A percentile compares a stretch with the other conserved stretches of the same genome.
Evolutionary conservation across 1,140 invertebrate genomes (phyloP).

Genomic region (Ladona fulva): DNA sequence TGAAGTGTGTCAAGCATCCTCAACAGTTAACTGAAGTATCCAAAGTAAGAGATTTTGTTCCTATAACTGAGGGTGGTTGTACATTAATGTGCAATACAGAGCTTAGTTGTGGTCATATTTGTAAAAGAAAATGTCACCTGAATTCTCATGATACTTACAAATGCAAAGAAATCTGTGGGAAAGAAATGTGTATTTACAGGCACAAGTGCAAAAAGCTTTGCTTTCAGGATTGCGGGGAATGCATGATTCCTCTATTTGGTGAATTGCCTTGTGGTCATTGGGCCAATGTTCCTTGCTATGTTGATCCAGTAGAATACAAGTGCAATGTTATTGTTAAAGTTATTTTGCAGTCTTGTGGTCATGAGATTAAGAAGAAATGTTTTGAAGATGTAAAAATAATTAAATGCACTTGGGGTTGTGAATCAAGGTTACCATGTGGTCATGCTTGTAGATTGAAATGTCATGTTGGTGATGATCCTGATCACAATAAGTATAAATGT

Average conservation of each 20-base stretch:
- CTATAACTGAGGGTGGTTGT: slow-evolving; percentile 27
- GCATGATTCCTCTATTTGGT: background rate
- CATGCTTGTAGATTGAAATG: slow-evolving; percentile 12
- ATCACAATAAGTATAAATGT: slow-evolving; percentile 10
- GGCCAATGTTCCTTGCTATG: slow-evolving; percentile 32
- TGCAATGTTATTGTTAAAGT: slow-evolving; percentile 33
- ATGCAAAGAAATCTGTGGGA: slow-evolving; percentile 36
- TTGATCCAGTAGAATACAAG: slow-evolving; percentile 29
- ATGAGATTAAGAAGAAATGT: slow-evolving; percentile 27
- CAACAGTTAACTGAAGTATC: slow-evolving; percentile 26
- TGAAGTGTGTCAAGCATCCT: slow-evolving; percentile 37
- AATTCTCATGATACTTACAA: slow-evolving; percentile 35
- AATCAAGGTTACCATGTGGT: slow-evolving; percentile 8
- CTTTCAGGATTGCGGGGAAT: slow-evolving; percentile 21
- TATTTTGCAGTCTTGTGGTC: slow-evolving; percentile 38
- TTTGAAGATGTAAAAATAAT: background rate
- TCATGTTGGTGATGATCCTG: slow-evolving; percentile 11
- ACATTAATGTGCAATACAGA: slow-evolving; percentile 27
- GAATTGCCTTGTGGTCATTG: slow-evolving; percentile 40
- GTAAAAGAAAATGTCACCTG: slow-evolving; percentile 43
- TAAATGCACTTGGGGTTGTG: slow-evolving; percentile 3
- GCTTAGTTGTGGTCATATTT: slow-evolving; percentile 44
- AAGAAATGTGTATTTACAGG: slow-evolving; percentile 24
- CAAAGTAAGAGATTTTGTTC: slow-evolving; percentile 19
- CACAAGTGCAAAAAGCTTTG: slow-evolving; percentile 20